These are phyloP conservation scores for Machimus atricapillus DNA, from an alignment of 2,888 invertebrate genomes.

Conservation along the genomic window DNA sequence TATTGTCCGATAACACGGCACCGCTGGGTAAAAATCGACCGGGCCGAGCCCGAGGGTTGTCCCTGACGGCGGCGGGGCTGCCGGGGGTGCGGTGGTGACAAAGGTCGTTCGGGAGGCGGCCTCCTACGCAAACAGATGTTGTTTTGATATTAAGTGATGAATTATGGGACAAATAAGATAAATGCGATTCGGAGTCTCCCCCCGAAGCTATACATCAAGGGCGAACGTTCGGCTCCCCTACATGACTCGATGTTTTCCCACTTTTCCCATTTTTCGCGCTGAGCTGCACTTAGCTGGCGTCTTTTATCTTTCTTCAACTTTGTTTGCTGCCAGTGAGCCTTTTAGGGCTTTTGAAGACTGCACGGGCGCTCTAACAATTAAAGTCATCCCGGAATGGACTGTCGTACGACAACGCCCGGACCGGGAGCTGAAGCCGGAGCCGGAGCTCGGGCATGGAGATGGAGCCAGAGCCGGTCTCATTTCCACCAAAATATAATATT, in stretches of 20 bases:
- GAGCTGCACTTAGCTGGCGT: neutral
- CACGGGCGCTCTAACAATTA: neutral
- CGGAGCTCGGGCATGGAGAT: neutral
- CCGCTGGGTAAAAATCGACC: constrained; percentile 8
- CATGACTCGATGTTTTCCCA: neutral
- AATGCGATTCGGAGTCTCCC: neutral
- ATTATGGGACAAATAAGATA: constrained; percentile 40
- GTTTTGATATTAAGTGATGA: constrained; percentile 46
- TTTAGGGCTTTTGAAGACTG: neutral
- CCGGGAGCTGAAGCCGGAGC: neutral
- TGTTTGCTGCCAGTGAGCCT: neutral
- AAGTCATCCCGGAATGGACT: neutral
- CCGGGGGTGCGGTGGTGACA: neutral
- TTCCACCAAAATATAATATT: neutral
- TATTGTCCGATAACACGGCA: constrained; percentile 17
- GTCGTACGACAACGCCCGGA: neutral
- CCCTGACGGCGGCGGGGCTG: neutral
- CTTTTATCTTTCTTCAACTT: neutral
- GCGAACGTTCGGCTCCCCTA: neutral
- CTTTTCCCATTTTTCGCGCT: neutral
- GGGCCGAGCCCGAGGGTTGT: neutral
- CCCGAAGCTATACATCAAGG: neutral
- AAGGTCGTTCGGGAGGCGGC: neutral
- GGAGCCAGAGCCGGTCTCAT: neutral
- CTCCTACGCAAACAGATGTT: constrained; percentile 41